Base-by-base conservation (phyloP, 2,797 vertebrate genomes). In the Allobates femoralis region DNA sequence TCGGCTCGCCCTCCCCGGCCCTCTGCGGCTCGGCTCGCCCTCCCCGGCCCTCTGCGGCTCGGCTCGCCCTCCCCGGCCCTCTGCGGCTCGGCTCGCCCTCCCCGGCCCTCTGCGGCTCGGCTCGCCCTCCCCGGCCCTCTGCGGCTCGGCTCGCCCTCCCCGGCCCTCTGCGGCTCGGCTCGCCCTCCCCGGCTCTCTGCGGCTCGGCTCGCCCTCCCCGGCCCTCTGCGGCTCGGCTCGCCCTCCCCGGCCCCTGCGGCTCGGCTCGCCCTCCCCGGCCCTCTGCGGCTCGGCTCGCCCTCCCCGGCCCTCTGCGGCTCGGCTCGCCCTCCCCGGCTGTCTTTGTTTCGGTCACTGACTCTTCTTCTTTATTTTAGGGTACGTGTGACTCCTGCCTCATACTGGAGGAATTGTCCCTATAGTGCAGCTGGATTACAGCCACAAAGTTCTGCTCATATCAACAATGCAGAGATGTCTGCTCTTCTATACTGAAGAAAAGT, bases 401-500 rank as follows among this genome's bases (percentile, higher is more conserved):
- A 66, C 79, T 99, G 78, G 97, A 99, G 89, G 98, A 99, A 90
- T 88, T 95, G 0, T 96, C 96, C 50, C 95, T 0, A 94, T 99
- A 46, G 98, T 98, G 11, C 98, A 99, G 93, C 85, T 99, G 93
- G 97, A 98, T 82, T 99, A 99, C 89, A 97, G 93, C 90, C 98
- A 97, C 91, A 97, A 96, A 88, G 94, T 99, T 53, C 94, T 99
- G 88, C 95, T 99, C 2, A 92, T 99, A 75, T 99, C 98, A 0
- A 97, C 97, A 2, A 89, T 93, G 37, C 97, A 98, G 81, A 91
- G 97, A 19, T 96, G 96, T 41, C 86, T 99, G 34, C 95, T 99
- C 2, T 97, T 96, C 90, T 95, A 96, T 91, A 98, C 96, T 0
- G 97, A 99, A 87, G 96, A 93, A 84, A 96, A 96, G 86, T 92